phyloP scores from a whole-genome alignment of 2,888 invertebrate species.

The Meta bourneti region DNA sequence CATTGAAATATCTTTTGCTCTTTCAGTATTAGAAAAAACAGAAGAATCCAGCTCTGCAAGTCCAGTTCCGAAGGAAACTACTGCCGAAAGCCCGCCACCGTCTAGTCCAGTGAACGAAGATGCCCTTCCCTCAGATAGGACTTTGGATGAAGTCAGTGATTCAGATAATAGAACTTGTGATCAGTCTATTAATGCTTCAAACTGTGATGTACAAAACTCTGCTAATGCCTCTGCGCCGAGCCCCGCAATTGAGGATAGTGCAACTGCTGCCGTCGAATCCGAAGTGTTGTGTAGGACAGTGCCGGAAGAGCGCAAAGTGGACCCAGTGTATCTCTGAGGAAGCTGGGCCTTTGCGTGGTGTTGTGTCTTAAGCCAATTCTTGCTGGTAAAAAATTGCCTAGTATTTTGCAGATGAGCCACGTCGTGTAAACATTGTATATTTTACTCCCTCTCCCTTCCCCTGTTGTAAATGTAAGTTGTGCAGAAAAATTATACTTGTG shows the following conservation, averaged over 20 bases:
- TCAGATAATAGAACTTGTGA: slow-evolving; percentile 64
- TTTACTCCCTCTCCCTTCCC: slow-evolving; percentile 22
- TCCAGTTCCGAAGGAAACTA: slow-evolving; percentile 27
- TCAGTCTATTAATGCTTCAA: slow-evolving; percentile 33
- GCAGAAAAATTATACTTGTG: slow-evolving; percentile 43
- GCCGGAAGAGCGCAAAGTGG: slow-evolving; percentile 31
- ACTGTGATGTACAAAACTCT: slow-evolving; percentile 68
- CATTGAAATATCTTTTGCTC: too few species aligned
- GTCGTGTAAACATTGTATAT: slow-evolving; percentile 63
- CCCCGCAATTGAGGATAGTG: neutral
- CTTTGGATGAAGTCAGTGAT: slow-evolving; percentile 22
- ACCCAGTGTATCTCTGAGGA: slow-evolving; percentile 68
- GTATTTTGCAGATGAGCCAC: slow-evolving; percentile 46
- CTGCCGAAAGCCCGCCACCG: slow-evolving; percentile 22
- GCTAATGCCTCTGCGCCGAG: slow-evolving; percentile 1
- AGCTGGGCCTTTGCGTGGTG: slow-evolving; percentile 45
- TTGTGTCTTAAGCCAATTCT: slow-evolving; percentile 55
- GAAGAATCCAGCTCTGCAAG: slow-evolving; percentile 51
- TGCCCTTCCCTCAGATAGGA: slow-evolving; percentile 23
- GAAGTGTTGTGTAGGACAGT: slow-evolving; percentile 61
- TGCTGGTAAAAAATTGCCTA: slow-evolving; percentile 20
- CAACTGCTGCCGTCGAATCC: neutral
- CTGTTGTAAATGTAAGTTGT: slow-evolving; percentile 63
- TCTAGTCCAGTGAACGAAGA: slow-evolving; percentile 68
- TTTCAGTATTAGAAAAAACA: slow-evolving; percentile 71